A percentile compares a stretch with the other conserved stretches of the same genome.
Evolutionary conservation across 2,797 vertebrate species (phyloP).

Genomic region (Poeciliopsis gracilis): DNA sequence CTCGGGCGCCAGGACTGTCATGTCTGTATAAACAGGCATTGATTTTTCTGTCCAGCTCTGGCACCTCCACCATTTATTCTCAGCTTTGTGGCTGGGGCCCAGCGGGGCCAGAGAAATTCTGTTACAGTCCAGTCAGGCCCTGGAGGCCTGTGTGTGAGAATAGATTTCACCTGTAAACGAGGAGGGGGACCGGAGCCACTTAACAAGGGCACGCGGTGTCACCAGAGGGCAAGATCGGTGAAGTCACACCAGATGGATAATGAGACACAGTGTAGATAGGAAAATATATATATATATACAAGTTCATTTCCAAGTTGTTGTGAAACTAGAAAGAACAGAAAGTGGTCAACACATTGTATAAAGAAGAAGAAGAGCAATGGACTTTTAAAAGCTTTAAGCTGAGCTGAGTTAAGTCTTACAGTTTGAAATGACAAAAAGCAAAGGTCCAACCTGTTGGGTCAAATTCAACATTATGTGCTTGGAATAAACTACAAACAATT

Average conservation of each 20-base stretch:
- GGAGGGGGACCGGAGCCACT: constrained; percentile 76
- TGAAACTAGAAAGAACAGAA: constrained; percentile 7
- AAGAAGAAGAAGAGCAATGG: background rate
- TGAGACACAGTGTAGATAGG: constrained; percentile 45
- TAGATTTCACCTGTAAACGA: constrained; percentile 98
- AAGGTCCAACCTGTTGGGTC: background rate
- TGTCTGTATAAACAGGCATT: constrained; percentile 99
- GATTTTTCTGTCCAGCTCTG: constrained; percentile 99
- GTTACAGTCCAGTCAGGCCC: constrained; percentile 97
- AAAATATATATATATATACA: background rate
- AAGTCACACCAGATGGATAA: constrained; percentile 74
- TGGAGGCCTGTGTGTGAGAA: constrained; percentile 98
- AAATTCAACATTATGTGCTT: background rate
- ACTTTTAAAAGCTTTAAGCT: background rate
- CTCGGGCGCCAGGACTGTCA: constrained; percentile 89
- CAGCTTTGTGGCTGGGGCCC: constrained; percentile 96
- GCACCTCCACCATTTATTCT: constrained; percentile 99
- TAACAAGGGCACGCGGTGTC: constrained; percentile 79
- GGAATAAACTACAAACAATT: background rate
- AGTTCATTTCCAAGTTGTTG: constrained; percentile 17
- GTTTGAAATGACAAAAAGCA: background rate
- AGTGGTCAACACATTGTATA: background rate
- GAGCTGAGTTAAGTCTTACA: background rate
- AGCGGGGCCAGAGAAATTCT: constrained; percentile 97
- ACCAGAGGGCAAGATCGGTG: constrained; percentile 71